A percentile compares a stretch with the other conserved stretches of the same genome.
These are phyloP conservation scores for Rhinogobius similis DNA, from an alignment of 2,113 vertebrate genomes.

Conservation along the genomic window DNA sequence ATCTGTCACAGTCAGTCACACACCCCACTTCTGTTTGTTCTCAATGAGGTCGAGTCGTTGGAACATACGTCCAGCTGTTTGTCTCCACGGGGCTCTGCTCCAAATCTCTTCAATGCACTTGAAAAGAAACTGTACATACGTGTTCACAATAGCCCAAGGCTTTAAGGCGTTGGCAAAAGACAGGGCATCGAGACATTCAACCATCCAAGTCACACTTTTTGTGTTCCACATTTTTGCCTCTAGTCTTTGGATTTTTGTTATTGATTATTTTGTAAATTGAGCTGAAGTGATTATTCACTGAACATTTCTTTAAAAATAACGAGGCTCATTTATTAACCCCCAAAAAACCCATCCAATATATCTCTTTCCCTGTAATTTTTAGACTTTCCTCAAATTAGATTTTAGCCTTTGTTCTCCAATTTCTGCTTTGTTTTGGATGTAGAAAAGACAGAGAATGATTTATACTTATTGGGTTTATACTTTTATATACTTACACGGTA, in stretches of 20 bases:
- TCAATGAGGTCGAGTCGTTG: constrained; percentile 44
- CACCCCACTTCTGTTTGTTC: constrained; percentile 55
- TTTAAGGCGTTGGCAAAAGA: neutral
- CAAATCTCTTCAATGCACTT: constrained; percentile 46
- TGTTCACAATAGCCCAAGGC: constrained; percentile 1
- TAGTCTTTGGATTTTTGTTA: neutral
- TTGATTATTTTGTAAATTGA: no score
- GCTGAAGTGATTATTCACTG: no score
- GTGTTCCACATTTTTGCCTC: neutral
- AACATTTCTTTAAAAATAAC: neutral
- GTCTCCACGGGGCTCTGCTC: constrained; percentile 18
- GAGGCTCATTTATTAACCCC: no score
- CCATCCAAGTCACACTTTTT: neutral
- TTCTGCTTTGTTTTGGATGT: neutral
- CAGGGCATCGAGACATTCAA: neutral
- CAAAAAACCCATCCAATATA: no score
- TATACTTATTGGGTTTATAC: no score
- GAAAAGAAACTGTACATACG: constrained; percentile 10
- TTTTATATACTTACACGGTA: no score
- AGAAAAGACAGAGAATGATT: neutral
- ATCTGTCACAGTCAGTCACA: constrained; percentile 55
- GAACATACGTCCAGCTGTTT: constrained; percentile 46
- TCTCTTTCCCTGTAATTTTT: no score
- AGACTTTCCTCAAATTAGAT: neutral
- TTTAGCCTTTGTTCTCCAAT: neutral